Evolutionary conservation across 2,797 vertebrate genomes (phyloP).

Genomic region (Gobionotothen gibberifrons): DNA sequence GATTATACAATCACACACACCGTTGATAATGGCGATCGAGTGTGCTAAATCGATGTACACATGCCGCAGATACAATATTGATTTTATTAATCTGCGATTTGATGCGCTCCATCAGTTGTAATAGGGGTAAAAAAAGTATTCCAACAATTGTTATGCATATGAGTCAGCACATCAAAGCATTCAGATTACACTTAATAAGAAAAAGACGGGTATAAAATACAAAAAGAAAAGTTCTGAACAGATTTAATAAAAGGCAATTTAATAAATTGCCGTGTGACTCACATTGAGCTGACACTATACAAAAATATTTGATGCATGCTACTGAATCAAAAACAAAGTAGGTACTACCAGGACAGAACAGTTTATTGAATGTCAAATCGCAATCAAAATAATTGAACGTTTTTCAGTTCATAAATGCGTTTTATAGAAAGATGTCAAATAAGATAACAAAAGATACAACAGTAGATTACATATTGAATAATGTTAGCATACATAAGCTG

Average conservation of each 20-base stretch:
- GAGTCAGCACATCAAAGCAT: constrained; percentile 2
- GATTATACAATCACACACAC: constrained; percentile 55
- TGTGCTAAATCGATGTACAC: constrained; percentile 68
- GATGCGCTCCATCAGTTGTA: constrained; percentile 68
- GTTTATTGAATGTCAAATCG: no score
- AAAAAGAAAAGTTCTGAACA: no score
- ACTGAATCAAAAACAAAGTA: constrained; percentile 5
- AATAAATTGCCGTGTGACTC: not conserved
- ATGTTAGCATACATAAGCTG: no score
- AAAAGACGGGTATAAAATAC: no score
- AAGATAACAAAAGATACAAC: no score
- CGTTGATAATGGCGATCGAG: constrained; percentile 48
- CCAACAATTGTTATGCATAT: constrained; percentile 55
- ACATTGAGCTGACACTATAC: constrained; percentile 34
- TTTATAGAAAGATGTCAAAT: no score
- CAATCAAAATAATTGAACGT: no score
- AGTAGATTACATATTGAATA: no score
- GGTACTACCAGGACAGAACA: not conserved
- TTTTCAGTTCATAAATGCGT: no score
- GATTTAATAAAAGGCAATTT: no score
- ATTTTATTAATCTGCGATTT: constrained; percentile 77
- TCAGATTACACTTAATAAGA: no score
- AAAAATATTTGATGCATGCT: constrained; percentile 6
- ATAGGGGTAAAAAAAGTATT: constrained; percentile 34
- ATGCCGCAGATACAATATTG: constrained; percentile 66